Conservation (phyloP, 2,113 vertebrate genomes). For the Istiophorus platypterus region DNA sequence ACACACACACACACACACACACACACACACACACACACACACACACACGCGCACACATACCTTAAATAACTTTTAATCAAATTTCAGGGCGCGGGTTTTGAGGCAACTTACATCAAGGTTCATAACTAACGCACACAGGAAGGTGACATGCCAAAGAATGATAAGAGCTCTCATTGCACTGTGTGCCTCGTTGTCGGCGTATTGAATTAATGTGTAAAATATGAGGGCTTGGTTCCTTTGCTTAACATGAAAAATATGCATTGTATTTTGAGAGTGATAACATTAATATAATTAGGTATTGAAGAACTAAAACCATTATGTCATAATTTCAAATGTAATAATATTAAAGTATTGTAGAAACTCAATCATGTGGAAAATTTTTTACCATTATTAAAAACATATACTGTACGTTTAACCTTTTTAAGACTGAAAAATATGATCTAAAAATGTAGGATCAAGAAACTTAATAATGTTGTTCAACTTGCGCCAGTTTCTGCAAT, state of each 20-base stretch:
- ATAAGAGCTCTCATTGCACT: constrained; percentile 41
- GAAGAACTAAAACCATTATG: background rate
- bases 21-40: constrained; percentile 5
- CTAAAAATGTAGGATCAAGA: background rate
- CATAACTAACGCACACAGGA: constrained; percentile 69
- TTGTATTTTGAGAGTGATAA: background rate
- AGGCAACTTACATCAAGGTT: constrained; percentile 60
- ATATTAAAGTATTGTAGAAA: background rate
- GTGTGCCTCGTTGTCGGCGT: constrained; percentile 14
- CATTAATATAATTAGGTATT: background rate
- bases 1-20: background rate
- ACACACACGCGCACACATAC: constrained; percentile 36
- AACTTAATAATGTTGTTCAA: too few species aligned
- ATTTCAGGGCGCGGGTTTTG: constrained; percentile 67
- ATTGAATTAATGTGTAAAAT: constrained; percentile 14
- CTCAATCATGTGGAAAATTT: background rate
- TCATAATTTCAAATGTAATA: background rate
- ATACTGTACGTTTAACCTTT: background rate
- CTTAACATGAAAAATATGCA: background rate
- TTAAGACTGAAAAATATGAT: background rate
- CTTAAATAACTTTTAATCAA: constrained; percentile 82
- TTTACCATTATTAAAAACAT: background rate
- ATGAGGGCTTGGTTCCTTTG: background rate
- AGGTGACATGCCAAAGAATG: constrained; percentile 27
- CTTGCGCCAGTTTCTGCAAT: background rate